Evolutionary conservation across 1,140 invertebrate species (phyloP).

Genomic region (Orchestia grillus): DNA sequence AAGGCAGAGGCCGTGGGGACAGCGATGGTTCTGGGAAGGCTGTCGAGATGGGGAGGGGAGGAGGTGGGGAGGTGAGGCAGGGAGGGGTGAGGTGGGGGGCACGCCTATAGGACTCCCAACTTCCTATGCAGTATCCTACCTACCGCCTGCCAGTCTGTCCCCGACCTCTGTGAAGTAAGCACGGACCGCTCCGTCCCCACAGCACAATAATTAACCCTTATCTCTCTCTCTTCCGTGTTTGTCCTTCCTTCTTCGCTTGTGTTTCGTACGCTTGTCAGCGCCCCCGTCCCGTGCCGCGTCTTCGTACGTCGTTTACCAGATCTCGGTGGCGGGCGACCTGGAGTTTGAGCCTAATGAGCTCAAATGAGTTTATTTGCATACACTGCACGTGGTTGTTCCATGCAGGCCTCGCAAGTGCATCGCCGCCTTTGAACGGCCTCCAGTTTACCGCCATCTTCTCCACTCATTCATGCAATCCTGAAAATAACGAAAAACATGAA

Average conservation of each 20-base stretch:
- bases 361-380: background rate
- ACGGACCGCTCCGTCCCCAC: too few species aligned
- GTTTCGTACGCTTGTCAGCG: background rate
- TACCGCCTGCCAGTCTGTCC: background rate
- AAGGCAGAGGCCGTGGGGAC: background rate
- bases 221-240: background rate
- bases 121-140: conserved; percentile 7
- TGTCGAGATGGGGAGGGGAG: too few species aligned
- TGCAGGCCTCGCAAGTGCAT: background rate
- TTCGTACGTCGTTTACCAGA: background rate
- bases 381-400: background rate
- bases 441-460: too few species aligned
- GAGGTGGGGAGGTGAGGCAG: background rate
- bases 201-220: background rate
- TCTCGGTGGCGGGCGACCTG: too few species aligned
- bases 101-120: background rate
- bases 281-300: background rate
- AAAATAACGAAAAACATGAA: background rate
- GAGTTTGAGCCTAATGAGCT: background rate
- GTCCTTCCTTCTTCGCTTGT: background rate
- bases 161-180: background rate
- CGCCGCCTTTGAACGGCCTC: background rate
- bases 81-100: too few species aligned
- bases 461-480: background rate
- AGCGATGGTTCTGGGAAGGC: background rate